A percentile compares a stretch with the other conserved stretches of the same genome.
Conservation (phyloP, 2,888 invertebrate genomes). For the Herminia tarsipennalis region DNA sequence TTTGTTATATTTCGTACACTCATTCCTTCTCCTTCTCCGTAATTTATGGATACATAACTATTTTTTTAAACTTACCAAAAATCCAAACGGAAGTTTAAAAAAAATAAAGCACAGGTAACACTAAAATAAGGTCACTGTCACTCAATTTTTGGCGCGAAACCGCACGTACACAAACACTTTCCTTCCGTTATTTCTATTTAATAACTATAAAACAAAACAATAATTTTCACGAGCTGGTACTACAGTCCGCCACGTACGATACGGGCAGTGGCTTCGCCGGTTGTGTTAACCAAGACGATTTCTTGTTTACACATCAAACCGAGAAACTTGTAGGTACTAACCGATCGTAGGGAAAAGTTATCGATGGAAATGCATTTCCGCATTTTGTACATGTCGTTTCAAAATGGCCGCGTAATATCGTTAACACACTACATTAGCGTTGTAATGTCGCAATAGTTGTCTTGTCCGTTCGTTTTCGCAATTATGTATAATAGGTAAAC, state of each 20-base stretch:
- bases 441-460: constrained; percentile 57
- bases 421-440: constrained; percentile 50
- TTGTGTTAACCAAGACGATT: constrained; percentile 62
- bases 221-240: constrained; percentile 29
- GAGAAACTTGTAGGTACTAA: constrained; percentile 50
- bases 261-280: constrained; percentile 76
- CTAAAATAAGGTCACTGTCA: constrained; percentile 62
- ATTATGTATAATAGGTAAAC: constrained; percentile 50
- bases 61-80: constrained; percentile 46
- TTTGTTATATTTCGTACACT: neutral
- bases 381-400: constrained; percentile 61
- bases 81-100: constrained; percentile 42
- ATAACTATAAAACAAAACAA: constrained; percentile 29
- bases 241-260: constrained; percentile 71
- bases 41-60: neutral
- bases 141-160: constrained; percentile 57
- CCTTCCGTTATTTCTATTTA: constrained; percentile 31
- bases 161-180: constrained; percentile 48
- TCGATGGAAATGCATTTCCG: constrained; percentile 62
- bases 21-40: neutral
- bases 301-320: constrained; percentile 71
- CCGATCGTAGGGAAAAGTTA: constrained; percentile 67
- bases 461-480: constrained; percentile 62
- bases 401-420: constrained; percentile 66
- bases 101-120: constrained; percentile 61